Conservation (phyloP, 1,140 invertebrate genomes). For the Campoletis sonorensis region DNA sequence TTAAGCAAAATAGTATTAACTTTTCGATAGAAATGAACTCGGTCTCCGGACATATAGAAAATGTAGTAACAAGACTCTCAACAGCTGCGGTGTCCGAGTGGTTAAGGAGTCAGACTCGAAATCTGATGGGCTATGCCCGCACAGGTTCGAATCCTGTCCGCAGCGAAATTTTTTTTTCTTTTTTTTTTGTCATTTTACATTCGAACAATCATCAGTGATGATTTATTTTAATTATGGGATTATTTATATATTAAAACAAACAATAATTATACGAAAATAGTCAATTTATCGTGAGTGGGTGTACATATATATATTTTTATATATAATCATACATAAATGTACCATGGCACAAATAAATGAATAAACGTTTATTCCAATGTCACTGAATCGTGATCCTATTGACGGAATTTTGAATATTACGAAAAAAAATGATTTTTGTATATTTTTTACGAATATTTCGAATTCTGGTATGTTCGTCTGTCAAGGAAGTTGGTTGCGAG, state of each 20-base stretch:
- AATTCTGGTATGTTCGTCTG: too few species aligned
- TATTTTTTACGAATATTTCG: too few species aligned
- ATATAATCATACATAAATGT: too few species aligned
- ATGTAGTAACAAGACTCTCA: not conserved
- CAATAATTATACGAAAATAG: too few species aligned
- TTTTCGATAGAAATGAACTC: not conserved
- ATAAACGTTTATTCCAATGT: too few species aligned
- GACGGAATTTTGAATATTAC: too few species aligned
- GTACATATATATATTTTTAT: too few species aligned
- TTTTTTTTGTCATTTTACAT: conserved; percentile 29
- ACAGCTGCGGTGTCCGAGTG: conserved; percentile 75
- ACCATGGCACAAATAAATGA: too few species aligned
- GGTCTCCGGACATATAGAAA: not conserved
- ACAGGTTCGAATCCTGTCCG: conserved; percentile 83
- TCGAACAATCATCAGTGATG: not conserved
- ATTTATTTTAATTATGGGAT: not conserved
- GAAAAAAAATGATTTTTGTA: too few species aligned
- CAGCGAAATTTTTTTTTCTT: conserved; percentile 73
- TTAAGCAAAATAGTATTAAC: not conserved
- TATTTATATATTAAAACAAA: not conserved
- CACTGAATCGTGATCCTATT: too few species aligned
- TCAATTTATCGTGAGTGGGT: too few species aligned
- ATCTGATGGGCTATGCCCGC: conserved; percentile 82
- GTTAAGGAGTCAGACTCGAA: conserved; percentile 82
- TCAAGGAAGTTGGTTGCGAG: too few species aligned